Evolutionary conservation across 1,140 invertebrate species (phyloP).

Genomic region (Heterodera schachtii): DNA sequence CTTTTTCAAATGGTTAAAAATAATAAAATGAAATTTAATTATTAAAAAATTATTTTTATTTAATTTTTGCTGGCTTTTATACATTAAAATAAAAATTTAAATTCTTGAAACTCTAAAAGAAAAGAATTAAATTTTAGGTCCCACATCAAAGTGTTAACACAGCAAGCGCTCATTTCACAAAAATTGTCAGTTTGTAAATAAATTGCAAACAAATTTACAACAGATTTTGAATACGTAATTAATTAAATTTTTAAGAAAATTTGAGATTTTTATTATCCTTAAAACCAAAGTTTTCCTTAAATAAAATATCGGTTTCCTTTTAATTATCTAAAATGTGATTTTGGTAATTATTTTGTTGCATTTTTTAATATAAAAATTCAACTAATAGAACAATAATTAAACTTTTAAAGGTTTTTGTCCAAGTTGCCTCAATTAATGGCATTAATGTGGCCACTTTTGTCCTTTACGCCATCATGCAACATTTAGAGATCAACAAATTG

Average conservation of each 20-base stretch:
- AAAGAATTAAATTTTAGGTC: too few species aligned
- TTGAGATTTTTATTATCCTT: too few species aligned
- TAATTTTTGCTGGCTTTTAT: too few species aligned
- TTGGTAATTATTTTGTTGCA: too few species aligned
- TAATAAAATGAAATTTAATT: neutral
- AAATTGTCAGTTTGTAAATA: too few species aligned
- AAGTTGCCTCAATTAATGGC: constrained; percentile 19
- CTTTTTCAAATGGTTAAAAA: neutral
- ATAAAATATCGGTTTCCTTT: too few species aligned
- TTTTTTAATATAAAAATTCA: neutral
- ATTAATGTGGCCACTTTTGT: constrained; percentile 11
- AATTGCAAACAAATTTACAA: too few species aligned
- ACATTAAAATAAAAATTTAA: neutral
- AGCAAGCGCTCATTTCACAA: neutral
- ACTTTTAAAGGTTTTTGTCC: constrained; percentile 15
- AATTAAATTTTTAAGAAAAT: too few species aligned
- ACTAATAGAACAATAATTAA: neutral
- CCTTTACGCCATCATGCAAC: constrained; percentile 17
- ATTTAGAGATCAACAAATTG: constrained; percentile 17
- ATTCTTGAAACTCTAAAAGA: neutral
- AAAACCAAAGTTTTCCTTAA: too few species aligned
- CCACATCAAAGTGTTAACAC: neutral
- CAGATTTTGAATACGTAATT: too few species aligned
- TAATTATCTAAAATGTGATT: too few species aligned
- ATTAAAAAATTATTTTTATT: neutral